Evolutionary conservation across 2,888 invertebrate species (phyloP).

Genomic region (Leptopilina syphax): DNA sequence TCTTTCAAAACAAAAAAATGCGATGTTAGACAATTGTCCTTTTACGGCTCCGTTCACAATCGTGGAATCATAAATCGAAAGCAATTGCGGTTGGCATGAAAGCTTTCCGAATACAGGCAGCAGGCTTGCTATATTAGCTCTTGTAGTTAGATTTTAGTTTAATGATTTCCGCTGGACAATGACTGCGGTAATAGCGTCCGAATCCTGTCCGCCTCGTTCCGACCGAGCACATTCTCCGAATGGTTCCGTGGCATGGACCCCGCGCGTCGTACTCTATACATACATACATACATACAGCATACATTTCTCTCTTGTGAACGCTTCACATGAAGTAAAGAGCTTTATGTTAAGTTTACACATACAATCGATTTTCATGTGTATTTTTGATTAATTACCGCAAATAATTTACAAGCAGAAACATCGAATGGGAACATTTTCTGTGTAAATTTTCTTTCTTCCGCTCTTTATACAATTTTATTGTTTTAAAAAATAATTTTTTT

Average conservation of each 20-base stretch:
- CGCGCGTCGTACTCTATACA: slow-evolving; percentile 40
- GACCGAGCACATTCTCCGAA: slow-evolving; percentile 65
- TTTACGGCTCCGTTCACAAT: slow-evolving; percentile 50
- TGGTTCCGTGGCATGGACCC: slow-evolving; percentile 61
- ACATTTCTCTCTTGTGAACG: slow-evolving; percentile 59
- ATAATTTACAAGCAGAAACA: neutral
- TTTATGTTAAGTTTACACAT: slow-evolving; percentile 1
- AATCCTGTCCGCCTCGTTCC: slow-evolving; percentile 61
- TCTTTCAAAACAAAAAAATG: neutral
- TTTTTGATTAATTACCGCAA: neutral
- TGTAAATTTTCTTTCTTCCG: too few species aligned
- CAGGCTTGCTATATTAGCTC: slow-evolving; percentile 62
- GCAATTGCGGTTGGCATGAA: slow-evolving; percentile 66
- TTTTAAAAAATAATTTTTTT: too few species aligned
- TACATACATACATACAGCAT: slow-evolving; percentile 36
- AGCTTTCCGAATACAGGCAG: slow-evolving; percentile 63
- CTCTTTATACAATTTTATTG: too few species aligned
- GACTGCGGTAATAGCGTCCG: slow-evolving; percentile 66
- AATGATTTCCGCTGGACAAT: slow-evolving; percentile 74
- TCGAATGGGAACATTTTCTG: too few species aligned
- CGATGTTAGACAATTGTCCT: slow-evolving; percentile 50
- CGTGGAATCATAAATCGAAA: slow-evolving; percentile 51
- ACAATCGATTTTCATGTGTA: slow-evolving; percentile 5
- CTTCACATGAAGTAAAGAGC: slow-evolving; percentile 34
- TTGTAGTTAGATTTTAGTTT: slow-evolving; percentile 73